Evolutionary conservation across 2,113 vertebrate genomes (phyloP).

Genomic region (Hemiscyllium ocellatum): DNA sequence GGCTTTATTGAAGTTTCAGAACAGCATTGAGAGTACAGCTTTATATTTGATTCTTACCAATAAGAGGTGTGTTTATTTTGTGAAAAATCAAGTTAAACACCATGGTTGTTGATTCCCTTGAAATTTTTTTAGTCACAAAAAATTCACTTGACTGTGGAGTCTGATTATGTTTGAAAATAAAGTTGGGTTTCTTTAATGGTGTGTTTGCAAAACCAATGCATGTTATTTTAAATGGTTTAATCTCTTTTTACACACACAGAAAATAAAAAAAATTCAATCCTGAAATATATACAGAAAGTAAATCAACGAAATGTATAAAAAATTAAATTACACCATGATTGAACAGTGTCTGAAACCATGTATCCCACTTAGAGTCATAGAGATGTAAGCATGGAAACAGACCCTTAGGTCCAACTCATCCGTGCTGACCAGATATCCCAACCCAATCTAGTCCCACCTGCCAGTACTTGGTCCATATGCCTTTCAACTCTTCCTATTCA

Average conservation of each 20-base stretch:
- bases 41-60: not conserved
- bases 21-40: not conserved
- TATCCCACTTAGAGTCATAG: not conserved
- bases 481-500: too few relatives aligned
- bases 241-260: not conserved
- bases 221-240: not conserved
- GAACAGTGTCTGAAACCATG: not conserved
- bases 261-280: not conserved
- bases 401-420: too few relatives aligned
- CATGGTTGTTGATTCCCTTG: not conserved
- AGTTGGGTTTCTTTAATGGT: too few relatives aligned
- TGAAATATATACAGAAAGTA: not conserved
- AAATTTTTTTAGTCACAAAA: not conserved
- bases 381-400: too few relatives aligned
- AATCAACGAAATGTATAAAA: not conserved
- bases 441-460: too few relatives aligned
- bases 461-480: too few relatives aligned
- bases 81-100: not conserved
- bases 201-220: not conserved
- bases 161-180: not conserved
- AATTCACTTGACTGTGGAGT: not conserved
- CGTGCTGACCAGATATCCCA: too few relatives aligned
- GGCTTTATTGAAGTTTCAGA: not conserved
- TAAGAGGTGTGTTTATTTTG: not conserved
- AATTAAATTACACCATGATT: not conserved